Evolutionary conservation across 1,140 invertebrate genomes (phyloP), one percentile per base, ranked within the genome.

Genomic region (Sycophila sp.): DNA sequence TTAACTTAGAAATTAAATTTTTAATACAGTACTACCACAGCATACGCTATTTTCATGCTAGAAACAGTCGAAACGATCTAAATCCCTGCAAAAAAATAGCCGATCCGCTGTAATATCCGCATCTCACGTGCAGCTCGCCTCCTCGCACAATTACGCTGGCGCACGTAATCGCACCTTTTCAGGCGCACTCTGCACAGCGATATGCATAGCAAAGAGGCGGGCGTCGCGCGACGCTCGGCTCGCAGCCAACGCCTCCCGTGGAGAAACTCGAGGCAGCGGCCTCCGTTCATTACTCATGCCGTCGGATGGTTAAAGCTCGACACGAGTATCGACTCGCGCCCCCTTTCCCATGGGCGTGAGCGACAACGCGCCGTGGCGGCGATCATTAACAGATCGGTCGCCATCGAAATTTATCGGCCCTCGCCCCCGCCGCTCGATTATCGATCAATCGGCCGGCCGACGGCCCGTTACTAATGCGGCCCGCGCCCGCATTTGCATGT

Each of bases 401-500:
- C 59, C 30, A 17, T 34, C 56, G 26, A 59, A 67, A 59, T 67
- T 69, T 56, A 74, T 69, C 69, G 58, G 51, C 63, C 64, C 2
- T 6, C n/a, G 22, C 11, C 10, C 10, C 15, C 55, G 26, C 38
- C 22, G 8, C 32, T 67, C 53, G 65, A 67, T 67, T 69, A 73
- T 68, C 65, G 71, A 73, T 69, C 69, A 73, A 76, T 69, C 66
- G 56, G 8, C 10, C 26, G n/a, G 19, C 22, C 42, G 66, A 58
- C 47, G 56, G 67, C 19, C 45, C 69, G 38, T 75, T 68, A 64
- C 63, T 75, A 73, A 76, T 69, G 71, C 73, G 15, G 63, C 58
- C 64, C 71, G 67, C 59, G 38, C 58, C 62, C 59, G 60, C 59
- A 76, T 76, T 76, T 76, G 64, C 73, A 73, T 32, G 8, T 26